Percentiles rank a stretch among this genome's conserved stretches.
Conservation (phyloP, 2,113 vertebrate species). For the Lasiurus cinereus region DNA sequence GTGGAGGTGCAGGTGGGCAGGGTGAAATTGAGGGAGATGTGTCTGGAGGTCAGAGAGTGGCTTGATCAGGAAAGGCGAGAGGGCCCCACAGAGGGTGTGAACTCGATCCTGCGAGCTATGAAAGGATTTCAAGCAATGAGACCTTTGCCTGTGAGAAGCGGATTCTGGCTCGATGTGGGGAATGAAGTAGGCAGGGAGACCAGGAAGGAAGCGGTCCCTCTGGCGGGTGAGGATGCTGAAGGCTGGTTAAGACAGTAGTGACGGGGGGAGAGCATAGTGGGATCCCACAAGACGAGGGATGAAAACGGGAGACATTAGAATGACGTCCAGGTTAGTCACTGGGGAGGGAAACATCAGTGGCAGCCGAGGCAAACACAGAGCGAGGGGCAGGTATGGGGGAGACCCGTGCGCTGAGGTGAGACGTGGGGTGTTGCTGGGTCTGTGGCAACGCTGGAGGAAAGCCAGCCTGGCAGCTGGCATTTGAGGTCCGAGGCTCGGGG, state of each 20-base stretch:
- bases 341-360: not conserved
- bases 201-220: rapidly evolving
- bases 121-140: not conserved
- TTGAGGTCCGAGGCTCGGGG: not conserved
- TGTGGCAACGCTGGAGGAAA: not conserved
- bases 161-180: not conserved
- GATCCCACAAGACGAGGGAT: not conserved
- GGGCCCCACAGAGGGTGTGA: not conserved
- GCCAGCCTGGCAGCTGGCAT: not conserved
- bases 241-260: not conserved
- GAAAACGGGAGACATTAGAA: not conserved
- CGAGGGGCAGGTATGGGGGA: not conserved
- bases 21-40: not conserved
- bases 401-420: not conserved
- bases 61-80: not conserved
- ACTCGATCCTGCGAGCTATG: not conserved
- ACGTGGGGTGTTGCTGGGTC: not conserved
- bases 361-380: not conserved
- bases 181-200: not conserved
- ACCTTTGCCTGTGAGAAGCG: not conserved
- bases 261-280: rapidly evolving
- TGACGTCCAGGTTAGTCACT: rapidly evolving
- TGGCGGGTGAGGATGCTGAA: not conserved
- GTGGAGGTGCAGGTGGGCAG: too few relatives aligned
- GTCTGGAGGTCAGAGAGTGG: not conserved